phyloP scores from a whole-genome alignment of 2,888 invertebrate species.

The Patella ulyssiponensis region DNA sequence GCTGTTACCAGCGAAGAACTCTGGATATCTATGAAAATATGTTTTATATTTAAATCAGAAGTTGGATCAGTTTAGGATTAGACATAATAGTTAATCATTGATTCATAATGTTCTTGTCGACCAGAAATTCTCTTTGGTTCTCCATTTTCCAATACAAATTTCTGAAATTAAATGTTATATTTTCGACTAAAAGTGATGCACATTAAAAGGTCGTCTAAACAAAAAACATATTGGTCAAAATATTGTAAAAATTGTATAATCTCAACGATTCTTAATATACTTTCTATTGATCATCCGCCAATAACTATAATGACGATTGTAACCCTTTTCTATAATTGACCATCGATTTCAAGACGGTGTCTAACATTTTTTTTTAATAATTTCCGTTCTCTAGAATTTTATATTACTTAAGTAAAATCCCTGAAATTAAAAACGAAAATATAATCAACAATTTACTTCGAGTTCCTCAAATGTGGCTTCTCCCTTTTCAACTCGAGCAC shows the following conservation, averaged over 20 bases:
- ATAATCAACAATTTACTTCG: conserved; percentile 54
- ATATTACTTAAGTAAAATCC: neutral
- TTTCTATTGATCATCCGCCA: too few species aligned
- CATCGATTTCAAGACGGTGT: too few species aligned
- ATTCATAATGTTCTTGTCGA: conserved; percentile 74
- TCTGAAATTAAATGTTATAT: conserved; percentile 74
- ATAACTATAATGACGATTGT: too few species aligned
- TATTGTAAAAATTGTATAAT: neutral
- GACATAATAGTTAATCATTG: conserved; percentile 71
- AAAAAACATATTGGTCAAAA: neutral
- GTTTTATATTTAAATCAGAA: neutral
- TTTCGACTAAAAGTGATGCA: too few species aligned
- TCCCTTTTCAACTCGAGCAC: conserved; percentile 76
- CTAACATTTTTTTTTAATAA: too few species aligned
- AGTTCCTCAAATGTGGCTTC: conserved; percentile 75
- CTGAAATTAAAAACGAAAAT: neutral
- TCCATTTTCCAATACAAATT: conserved; percentile 68
- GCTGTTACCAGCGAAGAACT: neutral
- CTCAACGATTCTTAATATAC: neutral
- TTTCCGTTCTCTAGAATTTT: neutral
- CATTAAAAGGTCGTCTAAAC: neutral
- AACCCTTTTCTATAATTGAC: too few species aligned
- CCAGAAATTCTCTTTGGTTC: conserved; percentile 71
- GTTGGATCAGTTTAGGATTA: conserved; percentile 31
- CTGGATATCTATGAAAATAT: neutral